phyloP scores from a whole-genome alignment of 2,113 vertebrate species.

The Anas platyrhynchos region DNA sequence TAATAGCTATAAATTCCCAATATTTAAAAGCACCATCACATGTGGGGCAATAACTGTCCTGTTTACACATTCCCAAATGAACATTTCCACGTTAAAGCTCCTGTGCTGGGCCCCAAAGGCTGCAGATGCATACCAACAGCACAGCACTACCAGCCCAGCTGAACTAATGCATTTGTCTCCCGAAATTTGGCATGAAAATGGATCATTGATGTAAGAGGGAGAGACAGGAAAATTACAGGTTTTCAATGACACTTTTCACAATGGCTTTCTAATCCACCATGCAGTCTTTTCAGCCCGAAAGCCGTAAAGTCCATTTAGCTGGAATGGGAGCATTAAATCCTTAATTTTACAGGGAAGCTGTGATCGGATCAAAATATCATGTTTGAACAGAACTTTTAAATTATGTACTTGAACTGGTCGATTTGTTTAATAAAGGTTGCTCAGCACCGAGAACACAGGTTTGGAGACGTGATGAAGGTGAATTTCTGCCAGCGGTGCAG shows the following conservation, averaged over 20 bases:
- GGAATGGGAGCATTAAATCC: constrained; percentile 57
- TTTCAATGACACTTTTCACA: constrained; percentile 17
- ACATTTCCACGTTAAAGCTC: not conserved
- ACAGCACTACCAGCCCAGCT: constrained; percentile 15
- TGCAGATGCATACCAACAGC: not conserved
- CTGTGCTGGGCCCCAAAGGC: fast-evolving
- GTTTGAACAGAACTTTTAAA: constrained; percentile 59
- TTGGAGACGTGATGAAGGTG: not conserved
- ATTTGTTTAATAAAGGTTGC: constrained; percentile 55
- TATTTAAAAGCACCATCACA: not conserved
- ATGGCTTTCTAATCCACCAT: constrained; percentile 14
- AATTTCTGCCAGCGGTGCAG: not conserved
- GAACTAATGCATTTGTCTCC: constrained; percentile 61
- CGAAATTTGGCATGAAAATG: constrained; percentile 17
- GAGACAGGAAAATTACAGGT: constrained; percentile 49
- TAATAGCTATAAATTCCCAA: not conserved
- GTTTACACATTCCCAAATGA: not conserved
- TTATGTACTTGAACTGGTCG: not conserved
- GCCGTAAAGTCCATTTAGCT: not conserved
- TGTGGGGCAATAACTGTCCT: fast-evolving
- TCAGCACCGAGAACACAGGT: not conserved
- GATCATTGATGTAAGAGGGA: not conserved
- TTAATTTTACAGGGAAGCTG: constrained; percentile 37
- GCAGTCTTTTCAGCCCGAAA: not conserved
- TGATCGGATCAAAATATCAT: not conserved